phyloP scores from a whole-genome alignment of 2,797 vertebrate genomes.

The Avahi laniger region DNA sequence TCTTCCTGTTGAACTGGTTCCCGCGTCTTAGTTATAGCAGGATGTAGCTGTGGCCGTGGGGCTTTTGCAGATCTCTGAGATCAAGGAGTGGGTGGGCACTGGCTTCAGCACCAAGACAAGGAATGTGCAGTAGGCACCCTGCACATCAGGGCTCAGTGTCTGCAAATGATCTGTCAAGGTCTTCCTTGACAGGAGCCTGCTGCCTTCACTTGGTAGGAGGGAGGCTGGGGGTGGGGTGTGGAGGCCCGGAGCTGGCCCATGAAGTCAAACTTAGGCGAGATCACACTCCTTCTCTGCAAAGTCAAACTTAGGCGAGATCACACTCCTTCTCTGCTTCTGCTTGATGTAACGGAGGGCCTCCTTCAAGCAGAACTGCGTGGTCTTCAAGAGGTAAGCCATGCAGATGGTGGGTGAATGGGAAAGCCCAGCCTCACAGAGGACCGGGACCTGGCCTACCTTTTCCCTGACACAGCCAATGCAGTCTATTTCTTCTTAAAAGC shows the following conservation, averaged over 20 bases:
- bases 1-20: not conserved
- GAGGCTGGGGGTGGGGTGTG: not conserved
- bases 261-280: not conserved
- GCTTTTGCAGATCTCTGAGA: not conserved
- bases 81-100: not conserved
- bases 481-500: not conserved
- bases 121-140: not conserved
- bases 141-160: not conserved
- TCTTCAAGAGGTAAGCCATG: constrained; percentile 88
- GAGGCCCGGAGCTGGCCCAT: not conserved
- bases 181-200: not conserved
- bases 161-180: not conserved
- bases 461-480: constrained; percentile 87
- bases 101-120: not conserved
- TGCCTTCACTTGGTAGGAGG: not conserved
- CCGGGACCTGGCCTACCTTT: constrained; percentile 91
- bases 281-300: constrained; percentile 87
- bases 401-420: constrained; percentile 81
- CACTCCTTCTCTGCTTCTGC: constrained; percentile 91
- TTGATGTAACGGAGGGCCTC: constrained; percentile 95
- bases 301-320: not conserved
- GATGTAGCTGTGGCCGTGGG: not conserved
- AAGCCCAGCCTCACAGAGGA: constrained; percentile 96
- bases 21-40: not conserved
- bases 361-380: constrained; percentile 89